Evolutionary conservation across 1,140 invertebrate species (phyloP), one percentile per base, ranked within the genome.

Genomic region (Polypedilum vanderplanki): DNA sequence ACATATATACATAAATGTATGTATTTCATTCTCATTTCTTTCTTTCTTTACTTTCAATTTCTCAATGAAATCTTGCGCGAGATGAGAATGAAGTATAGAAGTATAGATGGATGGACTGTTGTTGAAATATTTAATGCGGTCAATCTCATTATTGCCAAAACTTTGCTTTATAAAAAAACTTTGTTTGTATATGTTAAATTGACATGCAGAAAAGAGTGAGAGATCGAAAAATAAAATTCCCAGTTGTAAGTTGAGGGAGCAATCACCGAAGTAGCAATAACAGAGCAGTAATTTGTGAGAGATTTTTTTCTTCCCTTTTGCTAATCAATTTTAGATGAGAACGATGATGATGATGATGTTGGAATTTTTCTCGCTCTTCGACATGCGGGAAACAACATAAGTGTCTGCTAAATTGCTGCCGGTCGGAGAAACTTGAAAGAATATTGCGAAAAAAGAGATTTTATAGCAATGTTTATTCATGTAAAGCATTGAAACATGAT

Each of bases 101-200:
- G 41, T 10, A 46, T 46, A 8, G 15, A 46, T 57, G 46, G n/a
- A 57, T 57, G 46, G n/a, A 57, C 15, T 57, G 46, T 57, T 57
- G 46, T 15, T 57, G 46, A 57, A n/a, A 57, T 57, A 57, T 57
- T 57, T 57, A 57, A 57, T 57, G n/a, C 46, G 46, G 46, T 57
- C 46, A 15, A 57, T 57, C 12, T 57, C 46, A 57, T 57, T 57
- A 57, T 57, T 57, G 12, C 46, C 8, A 57, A n/a, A 57, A 57
- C 15, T 33, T 33, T 57, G 46, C 46, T n/a, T 12, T 57, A 12
- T 4, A 57, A 57, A 12, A 46, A 46, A n/a, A 10, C 15, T 57
- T 57, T 57, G 8, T 46, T 46, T 46, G 9, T 33, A 33, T 46
- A 12, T 46, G 41, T 46, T 57, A 57, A 57, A 57, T 57, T 57